phyloP scores from a whole-genome alignment of 2,797 vertebrate genomes.

The Sebastes oblongus region DNA sequence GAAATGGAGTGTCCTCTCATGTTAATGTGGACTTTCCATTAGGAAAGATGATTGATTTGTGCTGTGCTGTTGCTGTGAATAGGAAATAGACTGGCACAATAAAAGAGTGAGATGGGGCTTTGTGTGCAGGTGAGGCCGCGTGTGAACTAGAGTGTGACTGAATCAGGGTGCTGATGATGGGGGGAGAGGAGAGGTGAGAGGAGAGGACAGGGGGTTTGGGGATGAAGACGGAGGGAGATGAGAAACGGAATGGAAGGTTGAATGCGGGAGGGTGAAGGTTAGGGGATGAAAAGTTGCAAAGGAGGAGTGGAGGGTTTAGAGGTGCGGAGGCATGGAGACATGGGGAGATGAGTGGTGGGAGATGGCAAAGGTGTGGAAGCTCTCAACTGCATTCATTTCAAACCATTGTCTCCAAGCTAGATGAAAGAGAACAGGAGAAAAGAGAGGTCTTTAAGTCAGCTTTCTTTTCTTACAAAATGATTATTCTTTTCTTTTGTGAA shows the following conservation, averaged over 20 bases:
- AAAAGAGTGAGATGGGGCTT: slow-evolving; percentile 67
- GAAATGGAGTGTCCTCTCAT: slow-evolving; percentile 84
- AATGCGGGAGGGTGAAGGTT: slow-evolving; percentile 59
- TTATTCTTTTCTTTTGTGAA: slow-evolving; percentile 17
- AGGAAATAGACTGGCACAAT: slow-evolving; percentile 72
- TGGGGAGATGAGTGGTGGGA: slow-evolving; percentile 32
- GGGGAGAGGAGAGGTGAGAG: slow-evolving; percentile 23
- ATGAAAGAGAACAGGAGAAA: slow-evolving; percentile 18
- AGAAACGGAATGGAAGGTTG: slow-evolving; percentile 55
- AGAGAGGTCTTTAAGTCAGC: slow-evolving; percentile 11
- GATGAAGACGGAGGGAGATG: slow-evolving; percentile 40
- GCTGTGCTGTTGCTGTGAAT: slow-evolving; percentile 66
- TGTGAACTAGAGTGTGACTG: slow-evolving; percentile 70
- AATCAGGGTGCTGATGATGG: slow-evolving; percentile 59
- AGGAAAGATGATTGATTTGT: slow-evolving; percentile 86
- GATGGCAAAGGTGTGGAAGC: slow-evolving; percentile 50
- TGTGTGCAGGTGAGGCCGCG: slow-evolving; percentile 71
- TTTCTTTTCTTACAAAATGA: slow-evolving; percentile 24
- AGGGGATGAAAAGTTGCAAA: slow-evolving; percentile 37
- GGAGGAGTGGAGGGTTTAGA: slow-evolving; percentile 31
- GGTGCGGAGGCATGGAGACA: slow-evolving; percentile 30
- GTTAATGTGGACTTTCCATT: slow-evolving; percentile 86
- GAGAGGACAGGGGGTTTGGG: neutral
- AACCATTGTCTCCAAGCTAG: slow-evolving; percentile 17
- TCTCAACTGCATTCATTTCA: slow-evolving; percentile 49